phyloP scores from a whole-genome alignment of 2,888 invertebrate genomes.

The Myopa testacea region DNA sequence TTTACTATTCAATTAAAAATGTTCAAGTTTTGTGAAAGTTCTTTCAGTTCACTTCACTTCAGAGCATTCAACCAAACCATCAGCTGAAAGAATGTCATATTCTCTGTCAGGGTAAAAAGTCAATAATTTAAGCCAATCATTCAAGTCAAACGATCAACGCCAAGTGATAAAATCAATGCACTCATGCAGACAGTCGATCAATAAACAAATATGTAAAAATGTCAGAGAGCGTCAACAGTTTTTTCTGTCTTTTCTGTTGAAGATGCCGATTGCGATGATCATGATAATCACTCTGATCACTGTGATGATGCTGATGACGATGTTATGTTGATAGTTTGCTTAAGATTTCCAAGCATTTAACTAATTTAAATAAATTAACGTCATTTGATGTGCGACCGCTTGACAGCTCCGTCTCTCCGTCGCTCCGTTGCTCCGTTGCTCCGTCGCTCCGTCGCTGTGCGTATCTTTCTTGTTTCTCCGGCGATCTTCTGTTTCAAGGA shows the following conservation, averaged over 20 bases:
- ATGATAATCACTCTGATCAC: not conserved
- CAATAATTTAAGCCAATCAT: not conserved
- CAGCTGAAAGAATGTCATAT: not conserved
- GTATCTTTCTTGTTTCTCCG: not conserved
- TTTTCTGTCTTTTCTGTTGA: no score
- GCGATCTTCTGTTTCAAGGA: not conserved
- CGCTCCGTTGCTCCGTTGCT: not conserved
- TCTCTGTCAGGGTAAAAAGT: no score
- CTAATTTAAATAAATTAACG: slow-evolving; percentile 41
- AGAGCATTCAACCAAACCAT: not conserved
- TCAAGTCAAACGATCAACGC: not conserved
- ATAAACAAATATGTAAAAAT: not conserved
- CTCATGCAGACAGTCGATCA: not conserved
- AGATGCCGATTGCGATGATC: no score
- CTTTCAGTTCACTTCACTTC: not conserved
- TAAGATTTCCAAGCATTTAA: slow-evolving; percentile 32
- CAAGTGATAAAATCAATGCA: not conserved
- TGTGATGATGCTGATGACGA: not conserved
- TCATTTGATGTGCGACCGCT: slow-evolving; percentile 21
- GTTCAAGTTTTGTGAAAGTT: not conserved
- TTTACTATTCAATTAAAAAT: not conserved
- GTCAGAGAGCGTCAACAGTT: no score
- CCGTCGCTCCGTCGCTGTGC: not conserved
- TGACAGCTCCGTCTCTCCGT: not conserved
- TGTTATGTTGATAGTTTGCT: not conserved